Evolutionary conservation across 1,140 invertebrate genomes (phyloP).

Genomic region (Drosophila virilis): DNA sequence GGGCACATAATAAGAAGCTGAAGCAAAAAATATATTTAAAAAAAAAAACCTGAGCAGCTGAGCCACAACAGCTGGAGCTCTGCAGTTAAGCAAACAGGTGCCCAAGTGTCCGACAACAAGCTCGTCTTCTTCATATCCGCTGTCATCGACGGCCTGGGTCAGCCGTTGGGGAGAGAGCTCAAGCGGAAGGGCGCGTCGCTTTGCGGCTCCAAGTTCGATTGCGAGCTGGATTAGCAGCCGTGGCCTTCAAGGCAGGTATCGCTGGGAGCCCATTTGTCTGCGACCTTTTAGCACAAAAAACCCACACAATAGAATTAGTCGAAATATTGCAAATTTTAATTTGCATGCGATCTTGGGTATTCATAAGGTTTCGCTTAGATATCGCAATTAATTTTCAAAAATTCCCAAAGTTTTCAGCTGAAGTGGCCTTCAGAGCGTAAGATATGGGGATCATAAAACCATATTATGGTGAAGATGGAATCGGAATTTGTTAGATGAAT

Average conservation of each 20-base stretch:
- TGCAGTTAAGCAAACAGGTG: slow-evolving; percentile 57
- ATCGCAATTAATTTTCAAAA: slow-evolving; percentile 1
- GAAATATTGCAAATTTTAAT: slow-evolving; percentile 29
- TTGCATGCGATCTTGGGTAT: slow-evolving; percentile 28
- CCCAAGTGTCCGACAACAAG: slow-evolving; percentile 35
- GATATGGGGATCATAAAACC: background rate
- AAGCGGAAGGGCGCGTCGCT: slow-evolving; percentile 55
- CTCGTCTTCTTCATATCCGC: slow-evolving; percentile 63
- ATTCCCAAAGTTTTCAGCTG: background rate
- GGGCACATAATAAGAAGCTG: slow-evolving; percentile 11
- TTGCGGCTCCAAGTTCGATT: background rate
- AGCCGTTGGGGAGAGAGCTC: slow-evolving; percentile 18
- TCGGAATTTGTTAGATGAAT: too few species aligned
- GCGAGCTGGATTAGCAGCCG: slow-evolving; percentile 15
- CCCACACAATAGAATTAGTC: slow-evolving; percentile 41
- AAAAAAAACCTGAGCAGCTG: slow-evolving; percentile 60
- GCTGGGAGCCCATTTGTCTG: slow-evolving; percentile 28
- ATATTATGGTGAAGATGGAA: too few species aligned
- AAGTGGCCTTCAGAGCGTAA: background rate
- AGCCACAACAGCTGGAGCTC: slow-evolving; percentile 57
- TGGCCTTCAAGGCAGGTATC: slow-evolving; percentile 23
- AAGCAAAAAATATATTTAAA: slow-evolving; percentile 16
- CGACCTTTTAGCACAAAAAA: background rate
- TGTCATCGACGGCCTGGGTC: slow-evolving; percentile 45
- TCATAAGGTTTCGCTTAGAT: slow-evolving; percentile 7